Evolutionary conservation across 2,888 invertebrate genomes (phyloP).

Genomic region (Melanotus villosus): DNA sequence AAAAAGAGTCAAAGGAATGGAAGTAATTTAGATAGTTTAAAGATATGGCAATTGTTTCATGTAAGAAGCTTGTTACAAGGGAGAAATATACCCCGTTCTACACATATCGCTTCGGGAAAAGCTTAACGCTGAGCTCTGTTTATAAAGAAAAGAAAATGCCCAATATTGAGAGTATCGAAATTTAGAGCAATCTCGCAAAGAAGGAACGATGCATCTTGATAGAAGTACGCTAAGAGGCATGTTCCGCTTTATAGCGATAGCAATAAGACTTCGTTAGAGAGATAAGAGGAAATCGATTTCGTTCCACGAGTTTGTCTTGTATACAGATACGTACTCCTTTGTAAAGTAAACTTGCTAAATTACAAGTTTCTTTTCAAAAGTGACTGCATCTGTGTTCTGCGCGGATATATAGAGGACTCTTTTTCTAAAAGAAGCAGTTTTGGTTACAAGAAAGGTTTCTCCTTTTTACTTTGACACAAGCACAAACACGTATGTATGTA

Average conservation of each 20-base stretch:
- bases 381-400: conserved; percentile 14
- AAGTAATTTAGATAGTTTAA: too few species aligned
- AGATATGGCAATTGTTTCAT: too few species aligned
- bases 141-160: not conserved
- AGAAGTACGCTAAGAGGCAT: conserved; percentile 10
- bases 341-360: conserved; percentile 28
- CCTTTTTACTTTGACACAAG: too few species aligned
- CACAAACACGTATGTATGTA: too few species aligned
- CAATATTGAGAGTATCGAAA: not conserved
- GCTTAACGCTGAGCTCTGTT: too few species aligned
- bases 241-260: conserved; percentile 38
- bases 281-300: conserved; percentile 44
- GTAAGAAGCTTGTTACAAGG: not conserved
- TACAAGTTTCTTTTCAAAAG: conserved; percentile 27
- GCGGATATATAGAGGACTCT: conserved; percentile 8
- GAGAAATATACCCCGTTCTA: too few species aligned
- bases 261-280: conserved; percentile 41
- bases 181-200: conserved; percentile 1
- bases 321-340: conserved; percentile 22
- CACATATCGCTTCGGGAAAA: too few species aligned
- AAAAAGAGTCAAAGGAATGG: too few species aligned
- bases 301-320: conserved; percentile 26
- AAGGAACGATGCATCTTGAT: not conserved
- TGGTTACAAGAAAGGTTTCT: not conserved
- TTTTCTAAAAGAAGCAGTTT: not conserved